These are phyloP conservation scores for Cyrtonyx montezumae DNA, from an alignment of 2,113 vertebrate genomes.

Conservation along the genomic window DNA sequence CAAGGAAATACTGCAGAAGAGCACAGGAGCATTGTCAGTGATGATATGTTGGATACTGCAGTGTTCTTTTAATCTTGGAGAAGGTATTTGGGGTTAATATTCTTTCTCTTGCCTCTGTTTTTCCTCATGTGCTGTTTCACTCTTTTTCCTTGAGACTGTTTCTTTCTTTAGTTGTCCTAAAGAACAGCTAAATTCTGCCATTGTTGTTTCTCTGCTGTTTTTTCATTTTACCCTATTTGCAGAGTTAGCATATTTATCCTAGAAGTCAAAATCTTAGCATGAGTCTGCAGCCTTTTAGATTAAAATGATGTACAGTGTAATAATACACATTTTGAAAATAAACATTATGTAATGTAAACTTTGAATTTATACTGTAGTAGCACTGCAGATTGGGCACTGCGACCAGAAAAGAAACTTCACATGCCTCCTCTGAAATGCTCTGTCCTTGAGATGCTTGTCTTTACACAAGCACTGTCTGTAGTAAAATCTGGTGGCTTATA, in stretches of 20 bases:
- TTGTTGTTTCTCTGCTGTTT: not conserved
- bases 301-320: not conserved
- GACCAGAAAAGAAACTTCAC: not conserved
- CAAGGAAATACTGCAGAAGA: not conserved
- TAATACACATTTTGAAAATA: not conserved
- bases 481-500: not conserved
- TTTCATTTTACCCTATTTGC: not conserved
- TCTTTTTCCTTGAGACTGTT: not conserved
- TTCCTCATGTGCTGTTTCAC: not conserved
- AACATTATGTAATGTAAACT: not conserved
- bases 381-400: not conserved
- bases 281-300: not conserved
- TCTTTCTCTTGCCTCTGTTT: not conserved
- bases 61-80: not conserved
- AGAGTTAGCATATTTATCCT: not conserved
- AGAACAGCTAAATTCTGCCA: not conserved
- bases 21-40: not conserved
- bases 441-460: not conserved
- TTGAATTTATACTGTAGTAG: not conserved
- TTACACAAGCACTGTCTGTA: not conserved
- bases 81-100: not conserved
- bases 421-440: not conserved
- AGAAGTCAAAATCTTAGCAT: not conserved
- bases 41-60: not conserved
- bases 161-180: not conserved